Base-by-base conservation (phyloP, 2,113 vertebrate species). In the Ptilonorhynchus violaceus region DNA sequence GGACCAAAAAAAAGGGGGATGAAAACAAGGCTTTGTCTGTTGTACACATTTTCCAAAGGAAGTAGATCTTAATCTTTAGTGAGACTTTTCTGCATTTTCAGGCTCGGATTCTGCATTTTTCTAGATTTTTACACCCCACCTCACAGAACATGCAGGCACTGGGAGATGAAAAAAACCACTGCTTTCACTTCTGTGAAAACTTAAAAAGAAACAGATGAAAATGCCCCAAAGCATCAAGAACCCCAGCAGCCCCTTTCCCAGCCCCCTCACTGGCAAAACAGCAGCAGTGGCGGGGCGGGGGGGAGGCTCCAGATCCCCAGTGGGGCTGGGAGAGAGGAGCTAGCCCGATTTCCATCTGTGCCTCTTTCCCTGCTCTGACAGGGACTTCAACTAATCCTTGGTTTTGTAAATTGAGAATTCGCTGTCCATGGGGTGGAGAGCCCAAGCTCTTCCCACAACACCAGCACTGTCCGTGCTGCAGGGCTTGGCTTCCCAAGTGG, bases 191-290 rank as follows among this genome's bases (percentile, higher is more conserved):
- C 20, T 13, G 10, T 9, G n/a, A 44, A 69, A 92, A 78, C 22
- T 25, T 66, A 39, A 46, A 83, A 62, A 78, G 20, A 58, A 93
- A 42, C 2, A 11, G 24, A 37, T 30, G 15, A 49, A 78, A 92
- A 88, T 37, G 19, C 22, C 49, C 42, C 52, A 75, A 53, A 82
- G 52, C 56, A 41, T n/a, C 33, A 30, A 28, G 42, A 46, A 7
- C 6, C 7, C 28, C 52, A 67, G 47, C 31, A 92, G 50, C 9
- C 31, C 33, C 7, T 78, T 76, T 66, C 41, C 44, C 39, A 46
- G 35, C 8, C 2, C 2, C 33, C 13, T 63, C 1, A 0, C 62
- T 41, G 67, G 25, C 12, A 13, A 44, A 58, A 44, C 6, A 58
- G 30, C 15, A 28, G 11, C 2, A 7, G 41, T 9, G 50, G 7